These are phyloP conservation scores for Chionomys nivalis DNA, from an alignment of 2,113 vertebrate species.

Conservation along the genomic window DNA sequence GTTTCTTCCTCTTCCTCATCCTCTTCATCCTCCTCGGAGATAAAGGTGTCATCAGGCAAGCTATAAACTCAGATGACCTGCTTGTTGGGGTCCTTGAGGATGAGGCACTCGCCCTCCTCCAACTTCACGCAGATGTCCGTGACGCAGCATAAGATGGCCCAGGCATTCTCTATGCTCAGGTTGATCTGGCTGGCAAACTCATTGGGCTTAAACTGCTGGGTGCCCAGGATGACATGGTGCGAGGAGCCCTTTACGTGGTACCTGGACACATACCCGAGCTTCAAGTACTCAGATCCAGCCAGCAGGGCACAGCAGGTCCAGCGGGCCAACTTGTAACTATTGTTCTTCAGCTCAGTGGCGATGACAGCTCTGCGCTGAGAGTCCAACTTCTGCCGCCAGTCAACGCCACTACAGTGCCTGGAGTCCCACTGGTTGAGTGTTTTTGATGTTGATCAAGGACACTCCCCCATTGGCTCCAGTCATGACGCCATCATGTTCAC, in stretches of 20 bases:
- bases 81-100: slow-evolving; percentile 99
- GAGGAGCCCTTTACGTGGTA: slow-evolving; percentile 98
- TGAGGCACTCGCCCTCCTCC: slow-evolving; percentile 99
- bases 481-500: slow-evolving; percentile 98
- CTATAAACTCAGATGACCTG: slow-evolving; percentile 99
- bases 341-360: slow-evolving; percentile 99
- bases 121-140: slow-evolving; percentile 99
- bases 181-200: slow-evolving; percentile 94
- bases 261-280: slow-evolving; percentile 97
- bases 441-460: slow-evolving; percentile 98
- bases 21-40: slow-evolving; percentile 98
- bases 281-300: slow-evolving; percentile 97
- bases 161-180: slow-evolving; percentile 98
- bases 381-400: slow-evolving; percentile 99
- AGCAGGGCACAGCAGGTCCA: slow-evolving; percentile 98
- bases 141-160: slow-evolving; percentile 98
- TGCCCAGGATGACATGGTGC: slow-evolving; percentile 96
- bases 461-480: slow-evolving; percentile 97
- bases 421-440: slow-evolving; percentile 99
- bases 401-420: slow-evolving; percentile 97
- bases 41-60: slow-evolving; percentile 98
- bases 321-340: slow-evolving; percentile 98
- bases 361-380: slow-evolving; percentile 98
- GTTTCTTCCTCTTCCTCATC: slow-evolving; percentile 93
- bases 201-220: slow-evolving; percentile 94